Conservation (phyloP, 2,113 vertebrate genomes). For the Prionailurus bengalensis region DNA sequence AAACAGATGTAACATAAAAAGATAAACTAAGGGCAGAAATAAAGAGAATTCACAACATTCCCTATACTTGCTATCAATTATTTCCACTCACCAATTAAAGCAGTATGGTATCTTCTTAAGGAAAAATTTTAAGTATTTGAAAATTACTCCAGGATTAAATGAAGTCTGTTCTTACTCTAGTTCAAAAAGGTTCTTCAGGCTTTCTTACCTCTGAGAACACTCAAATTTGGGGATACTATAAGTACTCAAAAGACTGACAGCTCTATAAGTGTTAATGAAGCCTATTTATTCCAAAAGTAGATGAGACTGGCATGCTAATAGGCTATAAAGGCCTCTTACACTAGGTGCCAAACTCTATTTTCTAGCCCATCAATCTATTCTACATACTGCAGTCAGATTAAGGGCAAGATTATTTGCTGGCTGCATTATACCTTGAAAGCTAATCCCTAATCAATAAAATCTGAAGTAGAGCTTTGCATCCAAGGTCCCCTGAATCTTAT, state of each 20-base stretch:
- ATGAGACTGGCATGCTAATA: neutral
- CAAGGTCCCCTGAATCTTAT: neutral
- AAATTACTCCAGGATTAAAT: constrained; percentile 41
- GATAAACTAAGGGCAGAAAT: neutral
- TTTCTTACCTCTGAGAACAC: neutral
- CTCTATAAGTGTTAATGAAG: neutral
- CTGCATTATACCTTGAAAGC: neutral
- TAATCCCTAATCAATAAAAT: neutral
- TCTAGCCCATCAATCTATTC: neutral
- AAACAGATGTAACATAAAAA: neutral
- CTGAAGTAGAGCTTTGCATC: neutral
- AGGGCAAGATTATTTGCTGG: neutral
- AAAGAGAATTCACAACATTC: constrained; percentile 37
- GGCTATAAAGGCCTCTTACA: neutral
- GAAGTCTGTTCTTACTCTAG: constrained; percentile 1
- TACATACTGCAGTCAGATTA: neutral
- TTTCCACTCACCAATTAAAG: neutral
- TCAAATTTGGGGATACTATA: neutral
- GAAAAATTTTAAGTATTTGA: constrained; percentile 20
- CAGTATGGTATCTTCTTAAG: neutral
- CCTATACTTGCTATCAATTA: neutral
- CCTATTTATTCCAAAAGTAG: neutral
- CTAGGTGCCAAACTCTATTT: neutral
- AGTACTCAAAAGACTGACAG: neutral
- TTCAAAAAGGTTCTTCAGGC: neutral